These are phyloP conservation scores for Caenorhabditis inopinata DNA, from an alignment of 1,140 invertebrate genomes.

Conservation along the genomic window DNA sequence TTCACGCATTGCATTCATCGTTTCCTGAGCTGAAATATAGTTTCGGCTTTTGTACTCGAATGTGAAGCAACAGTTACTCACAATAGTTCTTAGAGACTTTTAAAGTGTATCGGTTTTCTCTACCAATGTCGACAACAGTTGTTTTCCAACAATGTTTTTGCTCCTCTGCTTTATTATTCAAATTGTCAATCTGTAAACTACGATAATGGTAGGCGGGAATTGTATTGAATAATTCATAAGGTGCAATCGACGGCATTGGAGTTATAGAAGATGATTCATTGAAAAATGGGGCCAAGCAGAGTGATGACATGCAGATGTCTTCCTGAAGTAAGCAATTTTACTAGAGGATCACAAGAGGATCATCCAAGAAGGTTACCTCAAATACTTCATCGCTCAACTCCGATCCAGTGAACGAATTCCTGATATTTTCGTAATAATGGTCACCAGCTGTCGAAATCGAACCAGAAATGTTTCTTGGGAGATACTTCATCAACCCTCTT, in stretches of 20 bases:
- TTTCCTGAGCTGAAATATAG: neutral
- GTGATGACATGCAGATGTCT: neutral
- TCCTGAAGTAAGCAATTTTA: neutral
- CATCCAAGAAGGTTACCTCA: neutral
- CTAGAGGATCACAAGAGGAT: neutral
- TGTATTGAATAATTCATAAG: neutral
- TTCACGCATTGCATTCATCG: neutral
- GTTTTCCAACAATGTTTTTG: neutral
- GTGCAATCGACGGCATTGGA: neutral
- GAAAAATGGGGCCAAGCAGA: neutral
- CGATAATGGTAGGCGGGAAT: neutral
- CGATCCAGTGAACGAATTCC: neutral
- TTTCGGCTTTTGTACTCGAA: no score
- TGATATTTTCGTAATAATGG: neutral
- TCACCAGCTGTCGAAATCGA: neutral
- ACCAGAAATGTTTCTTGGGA: no score
- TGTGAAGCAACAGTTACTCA: neutral
- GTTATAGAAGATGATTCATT: neutral
- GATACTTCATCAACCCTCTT: no score
- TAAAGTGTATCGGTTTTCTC: neutral
- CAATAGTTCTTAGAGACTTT: neutral
- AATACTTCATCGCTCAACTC: constrained; percentile 6
- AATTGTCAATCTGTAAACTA: neutral
- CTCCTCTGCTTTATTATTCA: neutral
- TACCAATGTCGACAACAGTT: neutral